These are phyloP conservation scores for Etheostoma spectabile DNA, from an alignment of 2,113 vertebrate species.

Conservation along the genomic window DNA sequence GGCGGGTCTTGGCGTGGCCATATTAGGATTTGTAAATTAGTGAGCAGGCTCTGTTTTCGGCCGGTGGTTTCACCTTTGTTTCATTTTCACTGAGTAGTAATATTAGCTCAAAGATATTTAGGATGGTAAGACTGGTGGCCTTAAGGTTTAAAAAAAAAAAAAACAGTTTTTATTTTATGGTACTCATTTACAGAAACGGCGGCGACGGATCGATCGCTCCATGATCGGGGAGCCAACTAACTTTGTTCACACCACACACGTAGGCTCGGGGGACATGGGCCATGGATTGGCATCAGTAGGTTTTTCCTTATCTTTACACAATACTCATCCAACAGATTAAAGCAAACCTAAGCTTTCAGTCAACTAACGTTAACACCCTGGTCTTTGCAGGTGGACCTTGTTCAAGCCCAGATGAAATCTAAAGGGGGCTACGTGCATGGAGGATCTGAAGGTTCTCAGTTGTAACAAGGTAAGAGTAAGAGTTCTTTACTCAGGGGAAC, in stretches of 20 bases:
- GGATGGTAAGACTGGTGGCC: not conserved
- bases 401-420: slow-evolving; percentile 92
- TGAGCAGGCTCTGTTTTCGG: not conserved
- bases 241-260: slow-evolving; percentile 92
- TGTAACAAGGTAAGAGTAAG: slow-evolving; percentile 80
- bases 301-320: slow-evolving; percentile 14
- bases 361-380: not conserved
- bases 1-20: too few species aligned
- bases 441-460: slow-evolving; percentile 82
- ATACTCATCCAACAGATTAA: not conserved
- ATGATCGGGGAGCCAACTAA: slow-evolving; percentile 95
- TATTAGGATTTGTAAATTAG: too few species aligned
- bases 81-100: not conserved
- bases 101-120: not conserved
- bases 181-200: slow-evolving; percentile 83
- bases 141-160: not conserved
- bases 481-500: not conserved
- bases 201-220: slow-evolving; percentile 88
- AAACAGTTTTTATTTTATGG: not conserved
- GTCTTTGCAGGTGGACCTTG: slow-evolving; percentile 82
- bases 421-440: slow-evolving; percentile 89
- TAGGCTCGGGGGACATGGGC: slow-evolving; percentile 89
- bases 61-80: not conserved
- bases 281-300: slow-evolving; percentile 85
- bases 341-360: not conserved